Base-by-base conservation (phyloP, 2,797 vertebrate genomes). In the Acrossocheilus fasciatus region DNA sequence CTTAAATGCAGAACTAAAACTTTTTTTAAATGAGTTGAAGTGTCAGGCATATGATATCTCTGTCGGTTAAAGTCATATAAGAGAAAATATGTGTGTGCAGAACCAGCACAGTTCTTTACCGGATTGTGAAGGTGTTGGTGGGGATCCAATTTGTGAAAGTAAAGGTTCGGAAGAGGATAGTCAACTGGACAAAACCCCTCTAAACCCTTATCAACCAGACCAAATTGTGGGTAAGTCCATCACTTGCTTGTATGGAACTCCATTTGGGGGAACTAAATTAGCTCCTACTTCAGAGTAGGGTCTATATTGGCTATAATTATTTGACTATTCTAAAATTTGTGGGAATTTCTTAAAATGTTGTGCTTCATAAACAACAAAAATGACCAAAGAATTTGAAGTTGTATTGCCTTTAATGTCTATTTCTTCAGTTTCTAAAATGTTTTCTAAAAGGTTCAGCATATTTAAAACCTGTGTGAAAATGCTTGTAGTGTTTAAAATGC, bases 151-250 rank as follows among this genome's bases (percentile, higher is more conserved):
- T 15, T 54, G n/a, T 11, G 86, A 90, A 17, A 54, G 50, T 43
- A 78, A 72, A 77, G 54, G 73, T 73, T 89, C 70, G 3, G 90
- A 89, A 36, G 81, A 85, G 15, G 57, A 83, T 23, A 50, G 83
- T 62, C 64, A 84, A 18, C 23, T 84, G 72, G 80, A 87, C 34
- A 68, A 80, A 47, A 76, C 20, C n/a, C 81, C 88, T 7, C 87
- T 91, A 26, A 89, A 84, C 17, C 88, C 92, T 9, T 88, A 88
- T 72, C 82, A 92, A 52, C 78, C 91, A n/a, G 83, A 90, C 73
- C 88, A 83, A 52, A 87, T 82, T 15, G 88, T 91, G 54, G 91
- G 91, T 91, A 88, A 89, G 90, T 80, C 15, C 66, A 43, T n/a
- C 14, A 7, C 47, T 70, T 66, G 18, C 62, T 39, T 36, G 30